Conservation (phyloP, 2,888 invertebrate species). For the Nephrocerus scutellatus region DNA sequence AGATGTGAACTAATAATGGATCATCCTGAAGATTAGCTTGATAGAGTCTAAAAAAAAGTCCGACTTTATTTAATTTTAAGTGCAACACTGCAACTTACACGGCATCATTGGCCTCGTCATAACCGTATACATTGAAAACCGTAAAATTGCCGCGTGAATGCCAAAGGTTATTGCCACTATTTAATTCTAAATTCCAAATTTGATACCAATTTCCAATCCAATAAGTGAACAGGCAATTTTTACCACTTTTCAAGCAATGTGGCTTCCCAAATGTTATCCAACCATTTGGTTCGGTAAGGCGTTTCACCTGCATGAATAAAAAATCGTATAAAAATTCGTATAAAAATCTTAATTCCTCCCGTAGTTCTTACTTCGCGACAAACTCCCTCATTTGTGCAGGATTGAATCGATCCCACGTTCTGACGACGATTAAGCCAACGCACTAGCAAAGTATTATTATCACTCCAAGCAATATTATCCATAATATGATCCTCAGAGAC, state of each 20-base stretch:
- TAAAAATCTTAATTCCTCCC: not conserved
- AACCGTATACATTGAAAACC: constrained; percentile 56
- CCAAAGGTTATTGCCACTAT: constrained; percentile 36
- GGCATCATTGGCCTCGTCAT: constrained; percentile 53
- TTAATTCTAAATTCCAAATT: constrained; percentile 41
- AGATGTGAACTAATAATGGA: constrained; percentile 64
- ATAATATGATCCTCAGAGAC: constrained; percentile 60
- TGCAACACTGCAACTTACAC: constrained; percentile 47
- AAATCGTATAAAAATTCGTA: not conserved
- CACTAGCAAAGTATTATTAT: constrained; percentile 58
- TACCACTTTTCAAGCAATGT: constrained; percentile 29
- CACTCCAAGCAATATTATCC: constrained; percentile 67
- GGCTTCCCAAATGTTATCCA: constrained; percentile 63
- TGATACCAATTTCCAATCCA: constrained; percentile 50
- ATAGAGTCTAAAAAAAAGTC: constrained; percentile 58
- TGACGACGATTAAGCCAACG: constrained; percentile 84
- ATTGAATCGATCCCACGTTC: constrained; percentile 50
- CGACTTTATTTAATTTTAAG: not conserved
- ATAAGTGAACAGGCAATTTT: constrained; percentile 36
- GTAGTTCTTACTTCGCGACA: constrained; percentile 30
- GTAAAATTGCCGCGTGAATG: constrained; percentile 50
- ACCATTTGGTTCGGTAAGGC: constrained; percentile 56
- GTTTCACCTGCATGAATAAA: constrained; percentile 45
- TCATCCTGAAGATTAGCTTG: constrained; percentile 56
- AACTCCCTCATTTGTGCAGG: constrained; percentile 29